Percentiles rank a stretch among this genome's conserved stretches.
Evolutionary conservation across 2,113 vertebrate genomes (phyloP).

Genomic region (Hymenochirus boettgeri): DNA sequence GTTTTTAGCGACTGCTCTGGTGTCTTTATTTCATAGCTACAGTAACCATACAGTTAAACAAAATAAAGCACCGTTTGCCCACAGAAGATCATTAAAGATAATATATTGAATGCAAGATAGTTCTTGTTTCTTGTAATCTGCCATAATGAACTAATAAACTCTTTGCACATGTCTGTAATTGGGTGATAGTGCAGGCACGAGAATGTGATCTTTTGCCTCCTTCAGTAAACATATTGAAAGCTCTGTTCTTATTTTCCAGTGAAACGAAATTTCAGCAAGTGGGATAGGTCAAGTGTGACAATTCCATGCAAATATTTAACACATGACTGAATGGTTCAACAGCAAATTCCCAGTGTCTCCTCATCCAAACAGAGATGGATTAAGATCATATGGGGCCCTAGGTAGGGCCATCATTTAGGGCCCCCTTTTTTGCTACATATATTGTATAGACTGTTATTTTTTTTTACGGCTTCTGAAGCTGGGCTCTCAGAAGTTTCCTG

Average conservation of each 20-base stretch:
- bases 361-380: too few relatives aligned
- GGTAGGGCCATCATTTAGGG: too few relatives aligned
- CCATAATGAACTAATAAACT: constrained; percentile 30
- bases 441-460: too few relatives aligned
- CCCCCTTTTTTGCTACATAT: too few relatives aligned
- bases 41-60: constrained; percentile 32
- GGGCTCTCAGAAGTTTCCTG: too few relatives aligned
- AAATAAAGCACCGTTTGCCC: constrained; percentile 36
- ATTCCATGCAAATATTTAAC: constrained; percentile 12
- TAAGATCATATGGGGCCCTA: too few relatives aligned
- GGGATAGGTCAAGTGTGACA: constrained; percentile 10
- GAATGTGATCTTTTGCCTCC: constrained; percentile 37
- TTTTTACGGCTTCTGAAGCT: too few relatives aligned
- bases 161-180: constrained; percentile 16
- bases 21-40: constrained; percentile 37
- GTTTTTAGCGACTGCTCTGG: neutral
- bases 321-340: neutral
- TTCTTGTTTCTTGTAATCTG: constrained; percentile 32
- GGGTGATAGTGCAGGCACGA: constrained; percentile 6
- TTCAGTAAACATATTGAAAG: constrained; percentile 14
- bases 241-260: neutral
- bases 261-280: neutral
- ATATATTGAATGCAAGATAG: constrained; percentile 19
- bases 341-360: neutral
- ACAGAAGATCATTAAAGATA: constrained; percentile 23